These are phyloP conservation scores for Pteruthius melanotis DNA, from an alignment of 2,113 vertebrate species.

Conservation along the genomic window DNA sequence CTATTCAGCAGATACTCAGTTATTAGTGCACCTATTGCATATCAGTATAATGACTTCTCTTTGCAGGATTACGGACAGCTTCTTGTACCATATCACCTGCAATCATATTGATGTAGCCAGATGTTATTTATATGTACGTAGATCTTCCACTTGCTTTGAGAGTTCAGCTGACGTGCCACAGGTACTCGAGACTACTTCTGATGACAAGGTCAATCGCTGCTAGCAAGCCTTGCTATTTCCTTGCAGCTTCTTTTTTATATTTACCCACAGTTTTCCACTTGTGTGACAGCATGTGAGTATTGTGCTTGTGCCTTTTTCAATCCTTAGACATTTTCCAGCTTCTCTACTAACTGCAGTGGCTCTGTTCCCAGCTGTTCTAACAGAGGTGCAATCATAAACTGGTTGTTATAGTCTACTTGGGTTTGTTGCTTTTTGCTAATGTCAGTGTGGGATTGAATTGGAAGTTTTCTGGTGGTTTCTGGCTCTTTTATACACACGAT, in stretches of 20 bases:
- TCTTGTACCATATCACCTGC: not conserved
- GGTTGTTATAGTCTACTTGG: constrained; percentile 17
- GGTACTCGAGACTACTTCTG: not conserved
- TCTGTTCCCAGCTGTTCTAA: constrained; percentile 35
- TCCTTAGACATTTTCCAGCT: not conserved
- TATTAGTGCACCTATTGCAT: not conserved
- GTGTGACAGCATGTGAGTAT: not conserved
- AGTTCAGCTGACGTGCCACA: not conserved
- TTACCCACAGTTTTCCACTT: not conserved
- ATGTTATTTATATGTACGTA: not conserved
- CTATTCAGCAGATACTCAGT: not conserved
- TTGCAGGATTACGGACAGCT: not conserved
- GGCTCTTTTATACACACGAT: not conserved
- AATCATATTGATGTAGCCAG: not conserved
- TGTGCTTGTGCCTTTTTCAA: not conserved
- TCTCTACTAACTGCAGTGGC: not conserved
- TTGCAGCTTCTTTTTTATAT: not conserved
- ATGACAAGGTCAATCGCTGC: not conserved
- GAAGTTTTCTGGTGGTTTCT: constrained; percentile 39
- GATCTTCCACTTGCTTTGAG: not conserved
- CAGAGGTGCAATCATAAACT: constrained; percentile 11
- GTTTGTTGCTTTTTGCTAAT: constrained; percentile 13
- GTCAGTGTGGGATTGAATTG: not conserved
- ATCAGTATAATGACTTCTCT: not conserved
- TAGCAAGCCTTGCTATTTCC: not conserved